Percentiles rank a stretch among this genome's conserved stretches.
Evolutionary conservation across 1,140 invertebrate genomes (phyloP).

Genomic region (Heliconius himera): DNA sequence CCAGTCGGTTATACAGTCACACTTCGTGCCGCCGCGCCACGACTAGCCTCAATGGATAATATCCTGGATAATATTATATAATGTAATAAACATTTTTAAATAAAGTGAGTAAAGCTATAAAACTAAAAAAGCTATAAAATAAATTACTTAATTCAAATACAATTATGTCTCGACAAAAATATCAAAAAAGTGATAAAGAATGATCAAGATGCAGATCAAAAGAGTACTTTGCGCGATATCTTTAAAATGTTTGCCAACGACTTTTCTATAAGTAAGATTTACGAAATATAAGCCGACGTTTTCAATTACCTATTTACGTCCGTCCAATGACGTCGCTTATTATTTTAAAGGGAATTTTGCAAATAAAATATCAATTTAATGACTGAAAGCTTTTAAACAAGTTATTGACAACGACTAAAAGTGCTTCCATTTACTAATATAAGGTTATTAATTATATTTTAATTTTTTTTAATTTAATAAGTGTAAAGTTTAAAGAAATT

Average conservation of each 20-base stretch:
- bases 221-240: conserved; percentile 28
- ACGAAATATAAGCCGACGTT: conserved; percentile 34
- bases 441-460: not conserved
- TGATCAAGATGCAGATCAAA: conserved; percentile 27
- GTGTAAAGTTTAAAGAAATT: no score
- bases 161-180: not conserved
- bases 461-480: no score
- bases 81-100: no score
- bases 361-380: conserved; percentile 6
- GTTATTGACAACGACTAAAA: not conserved
- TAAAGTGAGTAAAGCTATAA: no score
- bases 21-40: no score
- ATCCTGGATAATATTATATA: no score
- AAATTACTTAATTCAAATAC: not conserved
- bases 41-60: no score
- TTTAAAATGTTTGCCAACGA: conserved; percentile 33
- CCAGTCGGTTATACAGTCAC: no score
- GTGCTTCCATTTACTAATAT: not conserved
- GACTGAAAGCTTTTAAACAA: conserved; percentile 10
- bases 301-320: conserved; percentile 37
- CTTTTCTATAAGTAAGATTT: conserved; percentile 41
- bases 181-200: conserved; percentile 10
- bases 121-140: not conserved
- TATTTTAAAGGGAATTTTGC: not conserved
- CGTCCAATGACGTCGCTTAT: not conserved